Base-by-base conservation (phyloP, 1,140 invertebrate species). In the Daktulosphaira vitifoliae region DNA sequence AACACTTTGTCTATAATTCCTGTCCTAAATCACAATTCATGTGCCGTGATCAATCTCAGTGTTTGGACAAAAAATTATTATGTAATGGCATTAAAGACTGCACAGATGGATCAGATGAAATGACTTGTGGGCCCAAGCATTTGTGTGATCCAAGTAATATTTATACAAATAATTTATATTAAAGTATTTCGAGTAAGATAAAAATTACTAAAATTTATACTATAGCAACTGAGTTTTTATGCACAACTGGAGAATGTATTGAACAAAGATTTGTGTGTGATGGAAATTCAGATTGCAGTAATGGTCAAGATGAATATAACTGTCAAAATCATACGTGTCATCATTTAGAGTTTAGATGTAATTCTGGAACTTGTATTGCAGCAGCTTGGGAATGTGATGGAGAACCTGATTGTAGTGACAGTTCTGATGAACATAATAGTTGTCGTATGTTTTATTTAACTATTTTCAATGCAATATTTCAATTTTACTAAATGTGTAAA, bases 251-350 rank as follows among this genome's bases (percentile, higher is more conserved):
- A 9, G 75, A 78, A 52, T 84, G 82, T 72, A 80, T 84, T 39
- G 70, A 72, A 22, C 67, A 69, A 13, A 71, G 70, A 9, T 81
- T 77, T 70, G 73, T 77, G 20, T 84, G 82, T 70, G 83, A 86
- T 72, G 78, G 78, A 3, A 75, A 79, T 68, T 53, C 56, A 16
- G 81, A 84, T 69, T 84, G 83, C 71, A 70, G 73, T 8, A 78
- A 78, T 76, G 87, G 82, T 2, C 88, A 86, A 70, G 90, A 94
- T 72, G 89, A 93, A 70, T 64, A 56, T 16, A 68, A 68, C 25
- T 71, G 71, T 54, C 18, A 65, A 20, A 46, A 42, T 7, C 56
- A 15, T n/a, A 52, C 16, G 9, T 70, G 69, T 48, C 16, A 38
- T 22, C 16, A 51, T n/a, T 25, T 20, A 7, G 29, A 68, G 50